phyloP scores from a whole-genome alignment of 1,140 invertebrate genomes.

The Bombus superbus region DNA sequence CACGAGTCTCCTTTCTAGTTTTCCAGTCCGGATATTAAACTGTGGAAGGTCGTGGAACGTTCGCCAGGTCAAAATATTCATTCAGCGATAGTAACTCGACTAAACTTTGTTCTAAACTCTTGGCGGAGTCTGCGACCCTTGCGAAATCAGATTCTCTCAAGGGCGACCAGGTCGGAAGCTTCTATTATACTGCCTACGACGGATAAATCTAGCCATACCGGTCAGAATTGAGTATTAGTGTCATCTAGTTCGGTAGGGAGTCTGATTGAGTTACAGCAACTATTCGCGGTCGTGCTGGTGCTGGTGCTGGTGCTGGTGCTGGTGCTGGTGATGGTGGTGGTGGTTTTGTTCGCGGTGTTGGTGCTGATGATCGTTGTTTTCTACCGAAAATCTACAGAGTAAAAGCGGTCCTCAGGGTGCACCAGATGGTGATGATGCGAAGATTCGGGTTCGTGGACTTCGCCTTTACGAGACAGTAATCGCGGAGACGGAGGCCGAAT shows the following conservation, averaged over 20 bases:
- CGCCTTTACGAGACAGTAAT: no score
- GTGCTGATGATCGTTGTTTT: constrained; percentile 25
- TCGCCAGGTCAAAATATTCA: constrained; percentile 79
- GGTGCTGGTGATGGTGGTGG: constrained; percentile 21
- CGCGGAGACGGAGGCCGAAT: no score
- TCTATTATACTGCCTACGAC: constrained; percentile 59
- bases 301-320: no score
- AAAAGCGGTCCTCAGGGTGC: constrained; percentile 69
- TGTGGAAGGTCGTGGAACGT: constrained; percentile 88
- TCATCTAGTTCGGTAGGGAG: constrained; percentile 63
- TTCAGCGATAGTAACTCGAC: constrained; percentile 77
- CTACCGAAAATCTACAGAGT: neutral
- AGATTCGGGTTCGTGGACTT: constrained; percentile 44
- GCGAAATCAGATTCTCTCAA: constrained; percentile 66
- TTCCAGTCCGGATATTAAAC: constrained; percentile 87
- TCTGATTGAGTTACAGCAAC: constrained; percentile 53
- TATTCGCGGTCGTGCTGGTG: neutral
- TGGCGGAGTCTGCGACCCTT: constrained; percentile 65
- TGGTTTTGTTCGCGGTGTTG: constrained; percentile 34
- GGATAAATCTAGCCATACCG: no score
- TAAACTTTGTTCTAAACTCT: constrained; percentile 76
- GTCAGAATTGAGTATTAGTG: no score
- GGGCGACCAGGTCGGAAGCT: constrained; percentile 73
- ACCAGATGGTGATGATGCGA: constrained; percentile 68
- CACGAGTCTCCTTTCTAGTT: constrained; percentile 81